Percentiles rank a stretch among this genome's conserved stretches.
These are phyloP conservation scores for Drosophila arizonae DNA, from an alignment of 1,140 invertebrate genomes.

Conservation along the genomic window DNA sequence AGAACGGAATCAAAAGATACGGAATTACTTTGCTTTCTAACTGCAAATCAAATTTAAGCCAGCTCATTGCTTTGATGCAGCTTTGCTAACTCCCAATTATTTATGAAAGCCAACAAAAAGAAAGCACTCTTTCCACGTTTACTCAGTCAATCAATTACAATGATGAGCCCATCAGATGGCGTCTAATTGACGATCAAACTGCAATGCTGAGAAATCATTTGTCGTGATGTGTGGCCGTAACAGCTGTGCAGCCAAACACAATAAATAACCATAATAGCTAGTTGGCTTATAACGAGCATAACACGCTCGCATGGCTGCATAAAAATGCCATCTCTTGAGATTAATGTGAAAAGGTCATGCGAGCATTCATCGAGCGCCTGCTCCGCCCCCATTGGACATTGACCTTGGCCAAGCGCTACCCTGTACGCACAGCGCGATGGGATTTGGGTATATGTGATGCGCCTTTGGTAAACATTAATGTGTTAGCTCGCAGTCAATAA, in stretches of 20 bases:
- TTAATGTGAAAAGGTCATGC: conserved; percentile 78
- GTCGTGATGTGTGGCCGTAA: conserved; percentile 43
- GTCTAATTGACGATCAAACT: conserved; percentile 70
- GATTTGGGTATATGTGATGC: background rate
- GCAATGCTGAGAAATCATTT: conserved; percentile 35
- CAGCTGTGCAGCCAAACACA: conserved; percentile 53
- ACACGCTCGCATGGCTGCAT: conserved; percentile 60
- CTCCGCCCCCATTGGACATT: conserved; percentile 52
- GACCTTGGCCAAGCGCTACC: conserved; percentile 47
- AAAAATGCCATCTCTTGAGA: conserved; percentile 74
- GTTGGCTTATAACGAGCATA: conserved; percentile 51
- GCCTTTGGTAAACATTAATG: too few species aligned
- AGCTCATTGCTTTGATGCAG: too few species aligned
- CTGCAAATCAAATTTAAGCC: too few species aligned
- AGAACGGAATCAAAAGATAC: too few species aligned
- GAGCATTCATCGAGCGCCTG: conserved; percentile 40
- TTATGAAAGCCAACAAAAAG: too few species aligned
- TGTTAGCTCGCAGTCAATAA: background rate
- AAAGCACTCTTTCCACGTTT: background rate
- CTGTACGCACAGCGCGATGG: background rate
- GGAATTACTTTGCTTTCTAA: too few species aligned
- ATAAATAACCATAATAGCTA: conserved; percentile 73
- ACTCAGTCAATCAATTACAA: conserved; percentile 37
- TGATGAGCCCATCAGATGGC: conserved; percentile 36
- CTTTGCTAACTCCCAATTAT: too few species aligned